A percentile compares a stretch with the other conserved stretches of the same genome.
phyloP scores from a whole-genome alignment of 30 jellyfish, hydroid and myxozoan genomes.

The Chironex yamaguchii region DNA sequence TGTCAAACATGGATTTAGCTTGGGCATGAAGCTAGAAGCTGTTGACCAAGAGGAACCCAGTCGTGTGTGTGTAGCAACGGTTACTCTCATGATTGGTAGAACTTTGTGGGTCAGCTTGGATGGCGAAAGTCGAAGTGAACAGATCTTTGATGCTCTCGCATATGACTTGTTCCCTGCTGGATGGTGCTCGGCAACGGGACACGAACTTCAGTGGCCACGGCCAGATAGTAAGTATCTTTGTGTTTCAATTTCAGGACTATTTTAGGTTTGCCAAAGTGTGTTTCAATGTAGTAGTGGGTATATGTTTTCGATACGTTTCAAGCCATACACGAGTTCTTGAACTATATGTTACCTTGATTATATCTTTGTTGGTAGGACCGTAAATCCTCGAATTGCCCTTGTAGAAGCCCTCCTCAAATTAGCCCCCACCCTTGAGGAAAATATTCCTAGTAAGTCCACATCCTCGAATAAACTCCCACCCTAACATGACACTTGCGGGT shows the following conservation, averaged over 20 bases:
- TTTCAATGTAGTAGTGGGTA: too few species aligned
- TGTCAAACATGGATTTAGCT: constrained; percentile 70
- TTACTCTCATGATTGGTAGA: constrained; percentile 79
- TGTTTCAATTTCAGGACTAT: background rate
- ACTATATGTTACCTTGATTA: too few species aligned
- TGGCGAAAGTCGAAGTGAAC: constrained; percentile 96
- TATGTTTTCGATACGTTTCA: too few species aligned
- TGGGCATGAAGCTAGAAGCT: constrained; percentile 96
- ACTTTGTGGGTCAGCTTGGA: constrained; percentile 87
- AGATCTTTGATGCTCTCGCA: constrained; percentile 70
- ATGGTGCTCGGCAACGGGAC: constrained; percentile 98
- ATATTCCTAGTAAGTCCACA: too few species aligned
- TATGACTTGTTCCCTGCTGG: constrained; percentile 90
- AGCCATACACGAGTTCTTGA: too few species aligned
- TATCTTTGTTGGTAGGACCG: too few species aligned
- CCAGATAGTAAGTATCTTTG: constrained; percentile 82
- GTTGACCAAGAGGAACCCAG: constrained; percentile 88
- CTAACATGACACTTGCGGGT: too few species aligned
- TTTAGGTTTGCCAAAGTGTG: background rate
- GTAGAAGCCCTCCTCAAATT: too few species aligned
- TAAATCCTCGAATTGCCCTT: too few species aligned
- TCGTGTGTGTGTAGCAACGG: constrained; percentile 88
- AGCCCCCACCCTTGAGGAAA: too few species aligned
- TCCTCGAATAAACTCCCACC: too few species aligned
- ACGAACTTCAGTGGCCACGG: constrained; percentile 97